Base-by-base conservation (phyloP, 2,888 invertebrate species). In the Choristoneura rosaceana region DNA sequence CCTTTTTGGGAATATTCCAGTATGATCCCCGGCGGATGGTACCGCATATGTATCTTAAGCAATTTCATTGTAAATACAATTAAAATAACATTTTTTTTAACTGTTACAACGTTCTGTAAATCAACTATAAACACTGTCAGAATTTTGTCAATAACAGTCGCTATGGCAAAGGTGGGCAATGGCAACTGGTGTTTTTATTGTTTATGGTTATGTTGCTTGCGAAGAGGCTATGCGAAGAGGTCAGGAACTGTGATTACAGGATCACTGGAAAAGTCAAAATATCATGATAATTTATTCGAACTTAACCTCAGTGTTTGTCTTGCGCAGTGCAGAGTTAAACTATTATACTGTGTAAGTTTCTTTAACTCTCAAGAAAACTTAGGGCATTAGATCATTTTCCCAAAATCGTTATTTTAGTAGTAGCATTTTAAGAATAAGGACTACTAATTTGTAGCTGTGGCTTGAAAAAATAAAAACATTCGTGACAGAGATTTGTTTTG, bases 1-100 rank as follows among this genome's bases (percentile, higher is more conserved):
- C 95, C 95, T 50, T 95, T 93, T 80, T 95, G 95, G 9, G 91
- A 84, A 80, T 96, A 96, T 80, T 96, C 96, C 81, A 96, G 86
- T 10, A 95, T 95, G 69, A 97, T 92, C 17, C 96, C 96, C 75
- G 97, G 97, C 0, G 97, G 97, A 80, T 96, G 96, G 84, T 96
- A 97, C 73, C 97, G 94, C 43, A 97, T 89, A 85, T 96, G 95
- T 81, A 97, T 95, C 89, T 96, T 96, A 71, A 95, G 90, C 74
- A 96, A 89, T 87, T 95, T 96, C 96, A 96, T 85, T 65, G 60
- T 65, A 77, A 78, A 52, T 78, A 81, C 79, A 60, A 59, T 79
- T 82, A 81, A 74, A 66, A 73, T 71, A 75, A 69, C 75, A 78
- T 79, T 81, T 78, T 77, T 76, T 69, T 70, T 74, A 71, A 61